phyloP scores from a whole-genome alignment of 2,888 invertebrate genomes.

The Sphecodes monilicornis region DNA sequence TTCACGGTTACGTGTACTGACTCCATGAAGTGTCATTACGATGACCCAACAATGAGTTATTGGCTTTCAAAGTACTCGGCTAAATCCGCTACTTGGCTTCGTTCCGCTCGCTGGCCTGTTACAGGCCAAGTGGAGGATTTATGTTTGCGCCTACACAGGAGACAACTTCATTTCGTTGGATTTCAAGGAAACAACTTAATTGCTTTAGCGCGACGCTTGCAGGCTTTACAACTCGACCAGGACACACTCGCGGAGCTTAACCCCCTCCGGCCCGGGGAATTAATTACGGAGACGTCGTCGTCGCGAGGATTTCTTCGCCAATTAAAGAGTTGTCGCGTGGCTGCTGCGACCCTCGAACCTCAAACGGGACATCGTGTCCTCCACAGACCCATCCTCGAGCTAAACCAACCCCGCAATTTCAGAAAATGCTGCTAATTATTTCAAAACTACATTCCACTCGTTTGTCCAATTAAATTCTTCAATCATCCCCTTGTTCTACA shows the following conservation, averaged over 20 bases:
- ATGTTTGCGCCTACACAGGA: conserved; percentile 65
- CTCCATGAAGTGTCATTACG: conserved; percentile 79
- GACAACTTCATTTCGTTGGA: conserved; percentile 64
- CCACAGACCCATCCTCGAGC: not conserved
- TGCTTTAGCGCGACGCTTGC: conserved; percentile 59
- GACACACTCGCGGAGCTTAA: conserved; percentile 49
- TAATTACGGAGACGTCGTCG: conserved; percentile 46
- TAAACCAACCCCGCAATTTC: not conserved
- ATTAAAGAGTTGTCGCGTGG: conserved; percentile 36
- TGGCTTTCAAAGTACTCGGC: conserved; percentile 80
- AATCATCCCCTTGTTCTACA: not conserved
- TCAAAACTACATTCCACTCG: not conserved
- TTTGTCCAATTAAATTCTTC: not conserved
- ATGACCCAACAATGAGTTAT: conserved; percentile 81
- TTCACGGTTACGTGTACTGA: conserved; percentile 61
- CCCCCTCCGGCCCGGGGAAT: conserved; percentile 31
- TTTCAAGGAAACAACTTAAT: conserved; percentile 64
- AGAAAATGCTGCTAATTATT: not conserved
- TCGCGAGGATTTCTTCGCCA: conserved; percentile 36
- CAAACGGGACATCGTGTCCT: not conserved
- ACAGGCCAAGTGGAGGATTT: conserved; percentile 77
- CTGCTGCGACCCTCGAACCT: conserved; percentile 15
- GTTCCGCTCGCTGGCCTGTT: conserved; percentile 72
- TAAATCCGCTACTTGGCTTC: conserved; percentile 81
- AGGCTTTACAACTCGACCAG: conserved; percentile 57